Conservation (phyloP, 2,888 invertebrate species). For the Helleia helle region DNA sequence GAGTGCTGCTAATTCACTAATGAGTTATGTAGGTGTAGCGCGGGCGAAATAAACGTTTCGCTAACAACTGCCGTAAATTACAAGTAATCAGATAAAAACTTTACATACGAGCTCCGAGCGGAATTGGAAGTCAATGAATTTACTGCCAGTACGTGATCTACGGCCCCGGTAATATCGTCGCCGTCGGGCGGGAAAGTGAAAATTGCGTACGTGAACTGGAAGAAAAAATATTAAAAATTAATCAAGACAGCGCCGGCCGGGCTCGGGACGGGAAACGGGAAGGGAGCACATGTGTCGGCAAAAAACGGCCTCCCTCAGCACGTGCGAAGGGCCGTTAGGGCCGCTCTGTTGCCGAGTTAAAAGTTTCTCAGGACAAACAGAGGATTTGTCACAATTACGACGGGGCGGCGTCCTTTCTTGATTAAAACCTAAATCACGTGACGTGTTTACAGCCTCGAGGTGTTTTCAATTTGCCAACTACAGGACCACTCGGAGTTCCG, state of each 20-base stretch:
- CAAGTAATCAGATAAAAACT: slow-evolving; percentile 43
- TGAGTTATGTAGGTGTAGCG: slow-evolving; percentile 71
- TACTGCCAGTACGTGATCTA: slow-evolving; percentile 32
- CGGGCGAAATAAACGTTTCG: slow-evolving; percentile 63
- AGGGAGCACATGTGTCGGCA: slow-evolving; percentile 70
- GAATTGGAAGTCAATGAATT: slow-evolving; percentile 36
- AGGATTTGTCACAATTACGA: slow-evolving; percentile 75
- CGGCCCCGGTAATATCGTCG: slow-evolving; percentile 29
- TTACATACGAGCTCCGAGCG: slow-evolving; percentile 31
- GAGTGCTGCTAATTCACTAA: slow-evolving; percentile 68
- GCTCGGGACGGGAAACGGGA: too few species aligned
- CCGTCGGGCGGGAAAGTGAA: slow-evolving; percentile 62
- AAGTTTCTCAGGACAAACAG: slow-evolving; percentile 73
- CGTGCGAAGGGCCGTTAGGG: slow-evolving; percentile 67
- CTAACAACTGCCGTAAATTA: slow-evolving; percentile 48
- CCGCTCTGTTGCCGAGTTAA: slow-evolving; percentile 69
- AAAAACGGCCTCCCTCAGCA: slow-evolving; percentile 67
- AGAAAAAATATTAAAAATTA: slow-evolving; percentile 74
- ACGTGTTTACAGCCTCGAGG: slow-evolving; percentile 73
- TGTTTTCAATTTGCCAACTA: slow-evolving; percentile 73
- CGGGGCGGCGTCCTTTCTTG: slow-evolving; percentile 67
- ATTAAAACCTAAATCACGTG: slow-evolving; percentile 75
- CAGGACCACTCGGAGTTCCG: slow-evolving; percentile 65
- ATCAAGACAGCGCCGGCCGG: slow-evolving; percentile 47
- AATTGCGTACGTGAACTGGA: slow-evolving; percentile 73